These are phyloP conservation scores for Corythoichthys intestinalis DNA, from an alignment of 2,113 vertebrate species.

Conservation along the genomic window DNA sequence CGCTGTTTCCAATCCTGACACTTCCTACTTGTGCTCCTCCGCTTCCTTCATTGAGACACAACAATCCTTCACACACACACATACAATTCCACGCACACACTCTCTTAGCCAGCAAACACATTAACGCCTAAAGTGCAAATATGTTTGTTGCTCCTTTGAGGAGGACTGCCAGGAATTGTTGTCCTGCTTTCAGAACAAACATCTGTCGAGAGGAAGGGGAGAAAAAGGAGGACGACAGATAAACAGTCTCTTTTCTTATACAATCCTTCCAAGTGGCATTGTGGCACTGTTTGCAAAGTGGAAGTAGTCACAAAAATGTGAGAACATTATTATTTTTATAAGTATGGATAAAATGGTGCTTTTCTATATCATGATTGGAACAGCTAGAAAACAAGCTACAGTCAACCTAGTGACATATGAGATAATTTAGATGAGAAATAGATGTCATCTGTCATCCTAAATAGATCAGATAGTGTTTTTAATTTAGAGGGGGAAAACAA, in stretches of 20 bases:
- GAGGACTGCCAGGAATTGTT: slow-evolving; percentile 47
- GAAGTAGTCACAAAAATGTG: slow-evolving; percentile 10
- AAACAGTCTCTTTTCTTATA: slow-evolving; percentile 38
- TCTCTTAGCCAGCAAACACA: slow-evolving; percentile 25
- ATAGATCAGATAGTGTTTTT: slow-evolving; percentile 21
- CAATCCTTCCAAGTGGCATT: slow-evolving; percentile 32
- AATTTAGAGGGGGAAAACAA: neutral
- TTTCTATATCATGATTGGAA: neutral
- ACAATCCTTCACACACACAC: slow-evolving; percentile 24
- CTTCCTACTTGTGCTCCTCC: slow-evolving; percentile 53
- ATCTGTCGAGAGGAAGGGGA: slow-evolving; percentile 53
- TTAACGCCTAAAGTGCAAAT: slow-evolving; percentile 58
- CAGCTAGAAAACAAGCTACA: neutral
- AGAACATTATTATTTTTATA: neutral
- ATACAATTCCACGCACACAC: slow-evolving; percentile 37
- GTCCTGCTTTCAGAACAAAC: slow-evolving; percentile 52
- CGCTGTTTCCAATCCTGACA: slow-evolving; percentile 44
- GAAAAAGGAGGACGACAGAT: slow-evolving; percentile 43
- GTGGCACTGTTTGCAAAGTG: slow-evolving; percentile 16
- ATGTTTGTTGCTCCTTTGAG: slow-evolving; percentile 43
- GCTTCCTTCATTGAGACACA: slow-evolving; percentile 35
- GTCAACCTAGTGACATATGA: slow-evolving; percentile 29
- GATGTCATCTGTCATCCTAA: slow-evolving; percentile 22
- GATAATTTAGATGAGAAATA: slow-evolving; percentile 36
- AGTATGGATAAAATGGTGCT: neutral